These are phyloP conservation scores for Oreohelix idahoensis DNA, from an alignment of 1,140 invertebrate species.

Conservation along the genomic window DNA sequence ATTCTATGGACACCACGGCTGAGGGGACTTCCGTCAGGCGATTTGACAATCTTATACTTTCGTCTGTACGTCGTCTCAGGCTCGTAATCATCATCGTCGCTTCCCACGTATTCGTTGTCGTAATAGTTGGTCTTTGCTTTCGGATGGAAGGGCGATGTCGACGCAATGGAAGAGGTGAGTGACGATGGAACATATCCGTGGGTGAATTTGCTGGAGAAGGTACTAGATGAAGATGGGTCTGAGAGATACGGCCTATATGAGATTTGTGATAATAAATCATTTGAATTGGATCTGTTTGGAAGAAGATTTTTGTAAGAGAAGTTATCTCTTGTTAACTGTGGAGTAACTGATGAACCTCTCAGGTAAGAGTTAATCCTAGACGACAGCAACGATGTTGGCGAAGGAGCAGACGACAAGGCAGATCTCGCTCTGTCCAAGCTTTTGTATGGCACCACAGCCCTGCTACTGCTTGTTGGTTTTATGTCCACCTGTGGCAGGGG, in stretches of 20 bases:
- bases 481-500: slow-evolving; percentile 22
- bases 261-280: neutral
- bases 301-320: neutral
- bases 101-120: neutral
- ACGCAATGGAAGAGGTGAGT: neutral
- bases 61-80: slow-evolving; percentile 15
- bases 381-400: slow-evolving; percentile 26
- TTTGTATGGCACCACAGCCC: slow-evolving; percentile 25
- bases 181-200: neutral
- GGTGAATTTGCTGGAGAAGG: neutral
- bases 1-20: neutral
- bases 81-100: slow-evolving; percentile 32
- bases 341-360: slow-evolving; percentile 19
- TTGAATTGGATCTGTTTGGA: neutral
- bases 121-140: neutral
- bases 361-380: slow-evolving; percentile 13
- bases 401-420: neutral
- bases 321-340: neutral
- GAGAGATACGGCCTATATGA: slow-evolving; percentile 11
- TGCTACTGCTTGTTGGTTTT: neutral
- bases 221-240: neutral
- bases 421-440: neutral
- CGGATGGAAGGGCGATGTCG: neutral
- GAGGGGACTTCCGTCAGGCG: neutral
- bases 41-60: slow-evolving; percentile 29